Percentiles rank a stretch among this genome's conserved stretches.
These are phyloP conservation scores for Cataglyphis hispanica DNA, from an alignment of 1,140 invertebrate genomes.

Conservation along the genomic window DNA sequence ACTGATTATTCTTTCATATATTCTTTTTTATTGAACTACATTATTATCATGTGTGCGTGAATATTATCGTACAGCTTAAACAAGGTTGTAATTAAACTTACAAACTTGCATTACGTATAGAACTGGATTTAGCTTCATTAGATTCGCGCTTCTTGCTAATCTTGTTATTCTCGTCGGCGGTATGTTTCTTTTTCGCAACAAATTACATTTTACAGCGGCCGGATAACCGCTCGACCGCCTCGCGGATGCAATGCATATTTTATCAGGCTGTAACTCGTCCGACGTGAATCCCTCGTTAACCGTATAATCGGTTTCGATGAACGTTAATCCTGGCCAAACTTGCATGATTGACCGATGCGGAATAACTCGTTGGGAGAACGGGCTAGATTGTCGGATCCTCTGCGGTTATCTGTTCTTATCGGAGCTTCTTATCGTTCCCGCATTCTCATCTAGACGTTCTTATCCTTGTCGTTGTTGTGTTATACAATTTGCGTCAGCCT, in stretches of 20 bases:
- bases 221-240: constrained; percentile 5
- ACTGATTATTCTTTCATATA: too few relatives aligned
- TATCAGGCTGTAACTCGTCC: constrained; percentile 1
- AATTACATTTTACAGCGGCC: constrained; percentile 32
- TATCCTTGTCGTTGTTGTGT: constrained; percentile 41
- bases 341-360: not conserved
- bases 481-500: constrained; percentile 29
- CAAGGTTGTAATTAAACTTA: constrained; percentile 10
- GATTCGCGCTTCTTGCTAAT: constrained; percentile 11
- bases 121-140: constrained; percentile 20
- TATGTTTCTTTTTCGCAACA: not conserved
- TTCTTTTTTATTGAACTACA: too few relatives aligned
- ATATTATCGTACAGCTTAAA: not conserved
- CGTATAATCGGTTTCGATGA: constrained; percentile 17
- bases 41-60: too few relatives aligned
- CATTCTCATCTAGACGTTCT: constrained; percentile 42
- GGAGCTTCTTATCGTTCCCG: constrained; percentile 61
- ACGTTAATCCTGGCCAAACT: constrained; percentile 2
- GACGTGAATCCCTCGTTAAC: constrained; percentile 40
- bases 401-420: not conserved
- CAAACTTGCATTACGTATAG: not conserved
- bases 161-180: not conserved
- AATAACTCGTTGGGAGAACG: constrained; percentile 11
- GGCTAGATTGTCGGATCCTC: constrained; percentile 19
- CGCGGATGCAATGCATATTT: constrained; percentile 34